Base-by-base conservation (phyloP, 1,140 invertebrate species). In the Lethrus apterus region DNA sequence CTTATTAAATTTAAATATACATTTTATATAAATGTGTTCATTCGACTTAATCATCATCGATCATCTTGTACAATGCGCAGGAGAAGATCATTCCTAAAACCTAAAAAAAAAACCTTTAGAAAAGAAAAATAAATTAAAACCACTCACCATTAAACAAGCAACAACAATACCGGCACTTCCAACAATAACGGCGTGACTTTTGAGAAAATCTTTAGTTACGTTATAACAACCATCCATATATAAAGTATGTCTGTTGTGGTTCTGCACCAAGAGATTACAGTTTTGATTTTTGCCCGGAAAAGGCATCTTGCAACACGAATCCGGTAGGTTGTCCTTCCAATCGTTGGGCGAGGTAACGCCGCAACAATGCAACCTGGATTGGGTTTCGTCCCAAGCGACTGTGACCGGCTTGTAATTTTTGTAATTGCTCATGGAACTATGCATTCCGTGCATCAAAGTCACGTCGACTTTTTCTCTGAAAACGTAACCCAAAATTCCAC, bases 401-500 rank as follows among this genome's bases (percentile, higher is more conserved):
- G 81, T 86, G 23, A 87, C 78, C 21, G 77, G 71, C 31, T 73
- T 69, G 9, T 75, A 75, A 7, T 72, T 74, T 24, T 80, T 78
- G 62, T 92, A 89, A 23, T 77, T 70, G 3, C 75, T 76, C 55
- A 92, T 77, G 2, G 86, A 78, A 30, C 78, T 79, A 24, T 76
- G 68, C 87, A 93, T 87, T 66, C 86, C 81, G 44, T 80, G 76
- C 54, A 85, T 78, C 63, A 88, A 72, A 0, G 79, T 81, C 15
- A 74, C 73, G 17, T 80, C 64, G 9, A 89, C 79, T 63, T 89
- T 83, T 51, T 81, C 82, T 34, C 85, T 76, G 68, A 92, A 93
- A 21, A 93, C 86, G 59, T 90, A 93, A 17, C 86, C 86, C 24
- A 94, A 70, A 41, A 93, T 86, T 11, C 89, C 90, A 14, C 89